Conservation (phyloP, 64 coral and sea anemone genomes). For the Stichodactyla helianthus region DNA sequence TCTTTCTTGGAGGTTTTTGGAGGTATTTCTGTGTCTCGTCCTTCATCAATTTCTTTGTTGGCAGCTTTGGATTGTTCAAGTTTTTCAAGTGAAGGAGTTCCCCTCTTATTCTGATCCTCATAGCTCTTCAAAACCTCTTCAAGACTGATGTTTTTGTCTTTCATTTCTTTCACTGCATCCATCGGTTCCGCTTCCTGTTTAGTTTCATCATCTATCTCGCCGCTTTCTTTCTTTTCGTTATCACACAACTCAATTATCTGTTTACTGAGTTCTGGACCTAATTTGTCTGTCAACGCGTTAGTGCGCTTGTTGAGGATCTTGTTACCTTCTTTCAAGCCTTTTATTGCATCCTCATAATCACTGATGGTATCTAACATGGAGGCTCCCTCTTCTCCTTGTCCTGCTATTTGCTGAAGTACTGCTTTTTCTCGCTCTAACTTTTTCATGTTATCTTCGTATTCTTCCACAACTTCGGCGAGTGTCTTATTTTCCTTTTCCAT, state of each 20-base stretch:
- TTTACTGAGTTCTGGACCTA: conserved; percentile 52
- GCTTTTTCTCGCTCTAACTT: conserved; percentile 23
- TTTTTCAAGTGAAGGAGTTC: neutral
- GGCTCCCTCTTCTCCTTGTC: conserved; percentile 10
- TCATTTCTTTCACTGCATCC: conserved; percentile 10
- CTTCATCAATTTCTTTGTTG: neutral
- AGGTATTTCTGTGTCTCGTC: too few relatives aligned
- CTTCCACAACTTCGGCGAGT: conserved; percentile 33
- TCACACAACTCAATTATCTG: conserved; percentile 35
- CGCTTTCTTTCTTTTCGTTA: neutral
- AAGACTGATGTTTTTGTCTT: neutral
- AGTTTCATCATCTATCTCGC: neutral
- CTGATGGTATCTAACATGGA: conserved; percentile 24
- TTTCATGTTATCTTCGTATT: conserved; percentile 43
- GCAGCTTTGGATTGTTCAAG: neutral
- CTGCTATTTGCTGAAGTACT: neutral
- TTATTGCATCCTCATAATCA: conserved; percentile 61
- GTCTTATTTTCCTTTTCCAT: conserved; percentile 52
- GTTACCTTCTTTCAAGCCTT: conserved; percentile 33
- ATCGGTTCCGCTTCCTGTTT: neutral
- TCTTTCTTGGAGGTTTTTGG: neutral
- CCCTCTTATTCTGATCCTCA: neutral
- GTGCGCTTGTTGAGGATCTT: conserved; percentile 42
- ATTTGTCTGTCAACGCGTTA: conserved; percentile 37
- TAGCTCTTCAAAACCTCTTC: conserved; percentile 6